phyloP scores from a whole-genome alignment of 2,888 invertebrate genomes.

The Sphaerophoria taeniata region DNA sequence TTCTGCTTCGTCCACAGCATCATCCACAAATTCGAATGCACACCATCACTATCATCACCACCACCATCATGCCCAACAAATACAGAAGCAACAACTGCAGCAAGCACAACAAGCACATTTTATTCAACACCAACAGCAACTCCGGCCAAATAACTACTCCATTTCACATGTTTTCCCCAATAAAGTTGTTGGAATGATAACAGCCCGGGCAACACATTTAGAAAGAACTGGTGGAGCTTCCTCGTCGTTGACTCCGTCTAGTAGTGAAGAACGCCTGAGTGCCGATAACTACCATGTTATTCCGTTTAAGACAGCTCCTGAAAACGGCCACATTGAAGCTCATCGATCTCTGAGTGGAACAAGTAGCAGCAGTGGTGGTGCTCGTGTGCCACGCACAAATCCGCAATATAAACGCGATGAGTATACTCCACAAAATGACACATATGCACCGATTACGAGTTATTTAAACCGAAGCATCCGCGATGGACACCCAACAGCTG shows the following conservation, averaged over 20 bases:
- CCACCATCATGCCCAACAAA: constrained; percentile 74
- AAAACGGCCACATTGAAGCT: constrained; percentile 78
- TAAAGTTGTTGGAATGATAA: constrained; percentile 77
- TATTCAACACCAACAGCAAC: constrained; percentile 74
- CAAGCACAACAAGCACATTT: constrained; percentile 70
- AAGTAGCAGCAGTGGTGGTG: constrained; percentile 82
- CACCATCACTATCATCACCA: constrained; percentile 80
- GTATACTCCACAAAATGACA: constrained; percentile 75
- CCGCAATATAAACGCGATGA: constrained; percentile 83
- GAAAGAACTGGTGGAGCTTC: constrained; percentile 79
- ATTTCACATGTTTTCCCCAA: constrained; percentile 66
- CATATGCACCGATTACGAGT: constrained; percentile 77
- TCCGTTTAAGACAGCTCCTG: constrained; percentile 70
- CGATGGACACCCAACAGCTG: constrained; percentile 62
- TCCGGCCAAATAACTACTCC: constrained; percentile 52
- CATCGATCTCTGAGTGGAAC: constrained; percentile 82
- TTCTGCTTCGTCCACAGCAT: constrained; percentile 70
- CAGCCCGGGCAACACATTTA: constrained; percentile 80
- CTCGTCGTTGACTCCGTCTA: constrained; percentile 82
- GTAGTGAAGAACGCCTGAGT: constrained; percentile 82
- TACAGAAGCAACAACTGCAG: constrained; percentile 76
- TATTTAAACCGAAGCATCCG: constrained; percentile 67
- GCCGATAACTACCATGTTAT: constrained; percentile 79
- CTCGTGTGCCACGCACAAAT: constrained; percentile 85
- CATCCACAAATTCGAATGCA: constrained; percentile 75